Evolutionary conservation across 2,888 invertebrate species (phyloP).

Genomic region (Thereva nobilitata): DNA sequence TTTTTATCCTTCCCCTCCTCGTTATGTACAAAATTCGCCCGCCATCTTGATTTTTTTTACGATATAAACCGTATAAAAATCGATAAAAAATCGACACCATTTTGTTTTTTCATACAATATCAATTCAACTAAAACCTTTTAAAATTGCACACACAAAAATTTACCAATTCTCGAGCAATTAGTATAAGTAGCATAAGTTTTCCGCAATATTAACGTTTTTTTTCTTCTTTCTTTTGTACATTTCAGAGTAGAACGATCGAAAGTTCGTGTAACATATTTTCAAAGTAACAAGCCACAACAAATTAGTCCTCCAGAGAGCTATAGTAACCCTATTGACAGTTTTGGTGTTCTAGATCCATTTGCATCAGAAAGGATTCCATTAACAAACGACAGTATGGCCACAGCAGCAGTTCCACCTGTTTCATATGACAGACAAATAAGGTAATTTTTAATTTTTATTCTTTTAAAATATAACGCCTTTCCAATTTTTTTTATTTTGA

Average conservation of each 20-base stretch:
- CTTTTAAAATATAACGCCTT: neutral
- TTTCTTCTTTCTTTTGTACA: constrained; percentile 37
- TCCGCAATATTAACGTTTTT: neutral
- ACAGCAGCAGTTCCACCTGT: constrained; percentile 46
- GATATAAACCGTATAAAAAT: too few species aligned
- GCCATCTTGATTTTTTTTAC: too few species aligned
- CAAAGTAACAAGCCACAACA: constrained; percentile 79
- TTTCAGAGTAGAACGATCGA: constrained; percentile 73
- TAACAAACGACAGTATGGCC: constrained; percentile 51
- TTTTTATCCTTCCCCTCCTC: too few species aligned
- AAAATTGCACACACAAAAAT: too few species aligned
- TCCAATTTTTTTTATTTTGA: too few species aligned
- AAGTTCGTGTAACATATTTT: constrained; percentile 82
- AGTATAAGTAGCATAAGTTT: too few species aligned
- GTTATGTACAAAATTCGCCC: too few species aligned
- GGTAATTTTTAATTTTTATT: constrained; percentile 46
- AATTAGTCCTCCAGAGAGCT: constrained; percentile 64
- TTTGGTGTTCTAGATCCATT: constrained; percentile 39
- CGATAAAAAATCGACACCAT: too few species aligned
- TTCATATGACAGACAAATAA: constrained; percentile 57
- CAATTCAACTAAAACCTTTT: too few species aligned
- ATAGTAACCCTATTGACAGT: constrained; percentile 52
- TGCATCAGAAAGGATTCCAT: constrained; percentile 49
- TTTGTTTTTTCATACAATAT: too few species aligned
- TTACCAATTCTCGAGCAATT: too few species aligned